Percentiles rank a stretch among this genome's conserved stretches.
Evolutionary conservation across 2,888 invertebrate species (phyloP).

Genomic region (Rhogogaster chlorosoma): DNA sequence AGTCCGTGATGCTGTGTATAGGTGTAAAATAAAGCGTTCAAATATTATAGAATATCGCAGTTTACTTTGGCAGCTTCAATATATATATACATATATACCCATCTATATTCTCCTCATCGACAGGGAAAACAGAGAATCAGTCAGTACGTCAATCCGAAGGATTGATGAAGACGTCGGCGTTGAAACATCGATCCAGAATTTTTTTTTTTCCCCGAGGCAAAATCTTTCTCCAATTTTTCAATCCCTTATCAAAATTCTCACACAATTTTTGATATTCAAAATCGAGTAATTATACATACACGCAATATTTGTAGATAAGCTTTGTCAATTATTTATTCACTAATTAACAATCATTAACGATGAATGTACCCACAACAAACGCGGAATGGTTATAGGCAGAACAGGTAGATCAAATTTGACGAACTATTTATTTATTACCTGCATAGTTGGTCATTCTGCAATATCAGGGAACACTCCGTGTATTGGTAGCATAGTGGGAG

Average conservation of each 20-base stretch:
- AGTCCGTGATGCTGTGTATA: background rate
- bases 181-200: background rate
- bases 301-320: too few species aligned
- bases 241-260: too few species aligned
- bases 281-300: too few species aligned
- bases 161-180: conserved; percentile 36
- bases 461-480: background rate
- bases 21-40: background rate
- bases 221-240: too few species aligned
- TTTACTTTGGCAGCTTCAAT: conserved; percentile 3
- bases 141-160: conserved; percentile 31
- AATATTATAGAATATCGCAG: background rate
- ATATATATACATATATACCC: background rate
- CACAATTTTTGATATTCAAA: too few species aligned
- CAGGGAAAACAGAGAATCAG: conserved; percentile 32
- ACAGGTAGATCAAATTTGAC: background rate
- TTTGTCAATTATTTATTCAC: too few species aligned
- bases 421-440: background rate
- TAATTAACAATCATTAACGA: too few species aligned
- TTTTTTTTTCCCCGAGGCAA: too few species aligned
- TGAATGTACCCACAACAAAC: background rate
- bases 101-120: conserved; percentile 6
- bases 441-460: too few species aligned
- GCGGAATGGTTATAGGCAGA: background rate
- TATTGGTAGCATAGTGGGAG: too few species aligned